Evolutionary conservation across 1,140 invertebrate species (phyloP), one percentile per base, ranked within the genome.

Genomic region (Pararge aegeria): DNA sequence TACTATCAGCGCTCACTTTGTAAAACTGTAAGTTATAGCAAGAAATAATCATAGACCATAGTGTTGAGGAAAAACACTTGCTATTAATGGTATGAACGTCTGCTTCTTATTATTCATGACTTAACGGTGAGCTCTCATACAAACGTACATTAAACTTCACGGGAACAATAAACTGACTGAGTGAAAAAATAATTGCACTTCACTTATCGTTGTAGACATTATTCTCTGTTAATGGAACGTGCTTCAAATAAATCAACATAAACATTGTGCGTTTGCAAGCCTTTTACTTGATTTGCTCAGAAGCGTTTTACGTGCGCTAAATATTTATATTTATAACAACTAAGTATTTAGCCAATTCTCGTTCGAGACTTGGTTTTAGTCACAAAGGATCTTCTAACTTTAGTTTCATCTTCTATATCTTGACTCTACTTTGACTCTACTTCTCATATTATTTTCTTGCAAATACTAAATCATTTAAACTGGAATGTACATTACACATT

Each of bases 41-140:
- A 83, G 75, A 84, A 83, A 78, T 57, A 76, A 71, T 70, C 77
- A 72, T 9, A 18, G 38, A 71, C 68, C 77, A 72, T 9, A 18
- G 38, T 42, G 82, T 83, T 80, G 73, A 80, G 69, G 74, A 79
- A 85, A 78, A 88, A 86, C 76, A 68, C 51, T 40, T 54, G 61
- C 73, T 76, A 78, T 78, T 81, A 86, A 79, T 75, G 73, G 42
- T 73, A 65, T 63, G 62, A 66, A 61, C 68, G 74, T 55, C 62
- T 61, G 65, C 69, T 75, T 72, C 62, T 83, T 85, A 80, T 73
- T 85, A 87, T 87, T 83, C 82, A 85, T 85, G 74, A 83, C 73
- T 77, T 85, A 85, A 83, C 79, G 74, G 80, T 64, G 44, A 63
- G 56, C 64, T 75, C 68, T 71, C 67, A 74, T 66, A 78, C 62